Percentiles rank a stretch among this genome's conserved stretches.
These are phyloP conservation scores for Brassicogethes aeneus DNA, from an alignment of 2,888 invertebrate species.

Conservation along the genomic window DNA sequence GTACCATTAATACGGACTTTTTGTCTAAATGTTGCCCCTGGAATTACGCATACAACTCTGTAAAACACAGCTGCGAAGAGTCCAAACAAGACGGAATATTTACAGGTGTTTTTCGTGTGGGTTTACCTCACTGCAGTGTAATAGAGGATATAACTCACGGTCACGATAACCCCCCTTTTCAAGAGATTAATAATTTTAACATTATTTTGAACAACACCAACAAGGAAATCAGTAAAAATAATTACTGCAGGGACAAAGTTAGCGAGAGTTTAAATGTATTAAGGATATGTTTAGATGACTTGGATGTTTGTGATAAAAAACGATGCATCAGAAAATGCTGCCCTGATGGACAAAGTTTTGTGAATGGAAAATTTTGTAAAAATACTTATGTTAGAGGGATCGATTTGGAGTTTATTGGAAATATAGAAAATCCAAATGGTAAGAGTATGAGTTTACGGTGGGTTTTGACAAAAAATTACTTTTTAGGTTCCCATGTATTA, in stretches of 20 bases:
- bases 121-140: neutral
- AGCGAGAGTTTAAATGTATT: no score
- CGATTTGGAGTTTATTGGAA: neutral
- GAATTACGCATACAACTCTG: slow-evolving; percentile 12
- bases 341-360: neutral
- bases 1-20: no score
- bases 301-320: neutral
- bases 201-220: no score
- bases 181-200: no score
- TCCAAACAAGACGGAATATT: neutral
- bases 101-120: neutral
- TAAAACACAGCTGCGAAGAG: slow-evolving; percentile 12
- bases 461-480: no score
- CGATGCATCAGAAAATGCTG: neutral
- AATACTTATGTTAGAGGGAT: neutral
- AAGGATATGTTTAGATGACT: neutral
- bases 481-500: no score
- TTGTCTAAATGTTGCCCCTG: slow-evolving; percentile 8
- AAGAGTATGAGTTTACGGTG: neutral
- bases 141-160: no score
- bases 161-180: no score
- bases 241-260: no score
- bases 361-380: neutral
- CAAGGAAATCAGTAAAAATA: slow-evolving; percentile 2
- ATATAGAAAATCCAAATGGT: neutral